Conservation (phyloP, 2,113 vertebrate species). For the Naja naja region DNA sequence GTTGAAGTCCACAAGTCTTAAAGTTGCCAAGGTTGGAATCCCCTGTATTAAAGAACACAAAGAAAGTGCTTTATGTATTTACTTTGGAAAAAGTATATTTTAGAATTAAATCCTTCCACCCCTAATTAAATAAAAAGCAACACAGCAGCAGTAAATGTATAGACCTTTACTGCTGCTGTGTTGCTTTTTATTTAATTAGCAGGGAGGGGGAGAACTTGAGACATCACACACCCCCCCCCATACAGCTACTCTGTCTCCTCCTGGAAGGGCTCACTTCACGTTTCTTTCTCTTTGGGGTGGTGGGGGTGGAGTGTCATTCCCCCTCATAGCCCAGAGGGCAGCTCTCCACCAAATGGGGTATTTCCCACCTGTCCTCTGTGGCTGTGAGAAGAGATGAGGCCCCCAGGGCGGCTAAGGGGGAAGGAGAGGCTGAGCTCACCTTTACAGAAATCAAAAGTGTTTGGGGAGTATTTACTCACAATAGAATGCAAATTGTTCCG, state of each 20-base stretch:
- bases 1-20: no score
- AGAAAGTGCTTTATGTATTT: not conserved
- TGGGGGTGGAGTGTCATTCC: not conserved
- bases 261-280: not conserved
- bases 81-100: not conserved
- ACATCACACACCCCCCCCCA: not conserved
- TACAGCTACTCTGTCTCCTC: not conserved
- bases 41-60: no score
- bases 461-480: conserved; percentile 37
- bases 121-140: no score
- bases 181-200: not conserved
- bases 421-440: not conserved
- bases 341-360: no score
- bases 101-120: not conserved
- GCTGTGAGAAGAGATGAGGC: no score
- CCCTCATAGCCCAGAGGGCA: not conserved
- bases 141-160: no score
- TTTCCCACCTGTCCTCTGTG: not conserved
- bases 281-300: not conserved
- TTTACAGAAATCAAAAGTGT: conserved; percentile 26
- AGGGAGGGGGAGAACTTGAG: not conserved
- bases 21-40: no score
- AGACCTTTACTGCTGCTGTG: not conserved
- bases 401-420: not conserved
- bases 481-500: conserved; percentile 19